Evolutionary conservation across 1,140 invertebrate genomes (phyloP).

Genomic region (Leptonema lineaticorne): DNA sequence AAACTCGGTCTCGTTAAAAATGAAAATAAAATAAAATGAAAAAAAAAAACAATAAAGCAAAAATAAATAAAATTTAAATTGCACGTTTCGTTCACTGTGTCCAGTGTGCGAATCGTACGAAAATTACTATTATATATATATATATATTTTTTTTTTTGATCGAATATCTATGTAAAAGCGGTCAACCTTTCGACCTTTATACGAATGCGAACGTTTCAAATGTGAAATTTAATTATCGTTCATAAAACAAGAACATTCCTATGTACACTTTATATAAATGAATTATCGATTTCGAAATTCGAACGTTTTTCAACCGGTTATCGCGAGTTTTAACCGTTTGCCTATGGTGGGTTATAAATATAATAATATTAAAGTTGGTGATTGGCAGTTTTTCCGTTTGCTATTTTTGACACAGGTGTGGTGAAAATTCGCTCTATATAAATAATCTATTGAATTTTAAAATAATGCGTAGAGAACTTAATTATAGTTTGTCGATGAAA

Average conservation of each 20-base stretch:
- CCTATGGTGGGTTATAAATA: too few species aligned
- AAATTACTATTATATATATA: too few species aligned
- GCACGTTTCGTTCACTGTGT: too few species aligned
- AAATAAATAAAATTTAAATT: neutral
- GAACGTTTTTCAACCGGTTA: neutral
- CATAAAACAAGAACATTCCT: conserved; percentile 7
- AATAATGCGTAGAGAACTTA: too few species aligned
- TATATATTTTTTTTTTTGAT: neutral
- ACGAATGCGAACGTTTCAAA: neutral
- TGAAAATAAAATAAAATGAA: neutral
- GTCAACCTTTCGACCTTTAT: conserved; percentile 1
- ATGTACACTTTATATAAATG: neutral
- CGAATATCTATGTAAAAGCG: neutral
- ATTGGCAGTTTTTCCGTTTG: too few species aligned
- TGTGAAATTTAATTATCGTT: conserved; percentile 12
- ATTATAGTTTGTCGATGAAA: too few species aligned
- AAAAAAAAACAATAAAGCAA: neutral
- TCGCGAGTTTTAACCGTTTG: neutral
- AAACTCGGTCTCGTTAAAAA: neutral
- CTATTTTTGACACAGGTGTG: too few species aligned
- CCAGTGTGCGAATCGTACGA: too few species aligned
- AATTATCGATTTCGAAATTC: conserved; percentile 12
- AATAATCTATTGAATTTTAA: too few species aligned
- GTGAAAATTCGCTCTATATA: too few species aligned
- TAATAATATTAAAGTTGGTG: too few species aligned